Evolutionary conservation across 2,888 invertebrate species (phyloP).

Genomic region (Eupithecia abbreviata): DNA sequence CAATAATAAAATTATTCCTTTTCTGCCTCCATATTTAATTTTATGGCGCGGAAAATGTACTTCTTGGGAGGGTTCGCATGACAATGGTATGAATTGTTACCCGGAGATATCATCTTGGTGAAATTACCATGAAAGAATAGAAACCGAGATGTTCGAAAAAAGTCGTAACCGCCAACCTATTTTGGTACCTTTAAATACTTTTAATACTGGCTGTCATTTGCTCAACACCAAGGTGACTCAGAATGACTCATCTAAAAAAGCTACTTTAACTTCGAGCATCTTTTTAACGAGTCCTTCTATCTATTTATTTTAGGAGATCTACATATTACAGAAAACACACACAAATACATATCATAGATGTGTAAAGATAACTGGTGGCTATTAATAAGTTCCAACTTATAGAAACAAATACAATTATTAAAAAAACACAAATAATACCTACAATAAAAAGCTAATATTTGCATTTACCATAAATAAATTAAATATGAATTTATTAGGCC

Average conservation of each 20-base stretch:
- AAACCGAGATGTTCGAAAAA: slow-evolving; percentile 30
- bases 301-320: not conserved
- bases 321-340: too few relatives aligned
- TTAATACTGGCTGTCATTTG: not conserved
- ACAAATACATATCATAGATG: too few relatives aligned
- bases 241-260: too few relatives aligned
- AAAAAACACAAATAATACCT: too few relatives aligned
- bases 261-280: not conserved
- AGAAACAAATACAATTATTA: too few relatives aligned
- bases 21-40: slow-evolving; percentile 72
- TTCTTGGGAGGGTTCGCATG: slow-evolving; percentile 59
- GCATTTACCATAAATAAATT: too few relatives aligned
- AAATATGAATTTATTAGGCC: too few relatives aligned
- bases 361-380: too few relatives aligned
- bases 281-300: not conserved
- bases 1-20: slow-evolving; percentile 63
- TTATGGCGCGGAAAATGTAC: slow-evolving; percentile 76
- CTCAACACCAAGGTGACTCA: too few relatives aligned
- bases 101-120: slow-evolving; percentile 44
- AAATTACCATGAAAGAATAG: slow-evolving; percentile 48
- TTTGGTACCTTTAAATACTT: not conserved
- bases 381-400: too few relatives aligned
- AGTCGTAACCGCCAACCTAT: not conserved
- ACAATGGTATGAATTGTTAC: slow-evolving; percentile 78
- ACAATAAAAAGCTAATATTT: too few relatives aligned